Base-by-base conservation (phyloP, 2,797 vertebrate genomes). In the Chelmon rostratus region DNA sequence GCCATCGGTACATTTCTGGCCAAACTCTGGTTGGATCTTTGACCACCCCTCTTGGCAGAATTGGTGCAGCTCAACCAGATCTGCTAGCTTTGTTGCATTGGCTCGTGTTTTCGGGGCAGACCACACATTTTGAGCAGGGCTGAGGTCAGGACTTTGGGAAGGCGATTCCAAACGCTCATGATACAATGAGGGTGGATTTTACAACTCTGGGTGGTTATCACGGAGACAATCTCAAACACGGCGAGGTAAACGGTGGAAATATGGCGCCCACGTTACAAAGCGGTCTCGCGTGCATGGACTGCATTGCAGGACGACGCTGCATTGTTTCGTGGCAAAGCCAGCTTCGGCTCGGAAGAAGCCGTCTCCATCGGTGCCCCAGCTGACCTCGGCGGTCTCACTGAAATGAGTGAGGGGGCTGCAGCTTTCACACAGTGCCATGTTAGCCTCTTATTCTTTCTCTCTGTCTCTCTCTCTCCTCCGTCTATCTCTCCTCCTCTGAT, bases 401-500 rank as follows among this genome's bases (percentile, higher is more conserved):
- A 78, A 67, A 79, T 49, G 21, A 58, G 46, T 5, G 4, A 53
- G 18, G 18, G 16, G 4, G 7, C 18, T n/a, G 0, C 4, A 1
- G 33, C 42, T 57, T 73, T 66, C 58, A 73, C 56, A 64, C 42
- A 52, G 18, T 37, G 18, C n/a, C 42, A n/a, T 57, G 71, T 68
- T 35, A 52, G 54, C 57, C 33, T 64, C 83, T 79, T 42, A 57
- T 76, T 92, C 76, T 88, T 58, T 80, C 76, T 52, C 64, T 79
- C 66, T 46, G n/a, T 74, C 50, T 56, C 59, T 57, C 62, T 65
- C 78, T 74, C 73, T 54, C 8, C 70, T 73, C 83, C 59, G 62
- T 72, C 80, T 46, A n/a, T 81, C 82, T 76, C 68, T 56, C 69
- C 68, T 86, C 83, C 84, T 89, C 92, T 91, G 85, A 90, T 91